A percentile compares a stretch with the other conserved stretches of the same genome.
phyloP scores from a whole-genome alignment of 2,797 vertebrate species.

The Coccyzus lansbergi region DNA sequence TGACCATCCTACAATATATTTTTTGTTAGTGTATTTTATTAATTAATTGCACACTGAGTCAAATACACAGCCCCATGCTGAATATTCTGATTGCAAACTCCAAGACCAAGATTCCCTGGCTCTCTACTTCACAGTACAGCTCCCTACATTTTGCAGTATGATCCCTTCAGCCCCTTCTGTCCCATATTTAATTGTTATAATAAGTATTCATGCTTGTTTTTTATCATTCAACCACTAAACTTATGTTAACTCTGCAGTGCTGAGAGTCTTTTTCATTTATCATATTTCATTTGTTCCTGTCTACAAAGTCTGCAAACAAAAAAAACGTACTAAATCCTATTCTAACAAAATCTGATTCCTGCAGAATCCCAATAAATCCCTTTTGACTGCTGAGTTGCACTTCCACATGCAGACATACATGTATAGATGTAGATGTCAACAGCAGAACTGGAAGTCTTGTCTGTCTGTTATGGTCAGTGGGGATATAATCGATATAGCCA shows the following conservation, averaged over 20 bases:
- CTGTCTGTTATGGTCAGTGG: not conserved
- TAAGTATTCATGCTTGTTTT: not conserved
- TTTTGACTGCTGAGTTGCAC: not conserved
- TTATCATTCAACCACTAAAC: not conserved
- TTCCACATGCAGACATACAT: not conserved
- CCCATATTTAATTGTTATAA: not conserved
- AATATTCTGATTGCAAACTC: not conserved
- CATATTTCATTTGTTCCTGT: not conserved
- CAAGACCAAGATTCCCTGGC: not conserved
- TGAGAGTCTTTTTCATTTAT: not conserved
- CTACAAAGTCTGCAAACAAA: not conserved
- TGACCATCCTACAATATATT: not conserved
- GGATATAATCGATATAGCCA: not conserved
- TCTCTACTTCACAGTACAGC: not conserved
- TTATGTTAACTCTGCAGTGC: not conserved
- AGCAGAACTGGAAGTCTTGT: not conserved
- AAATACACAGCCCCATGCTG: not conserved
- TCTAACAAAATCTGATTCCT: not conserved
- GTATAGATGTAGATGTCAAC: not conserved
- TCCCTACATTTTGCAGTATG: not conserved
- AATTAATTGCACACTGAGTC: not conserved
- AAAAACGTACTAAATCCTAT: not conserved
- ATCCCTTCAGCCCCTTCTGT: fast-evolving
- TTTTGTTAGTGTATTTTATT: not conserved
- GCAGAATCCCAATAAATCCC: not conserved